A percentile compares a stretch with the other conserved stretches of the same genome.
Conservation (phyloP, 2,113 vertebrate genomes). For the Ardeotis arabs region DNA sequence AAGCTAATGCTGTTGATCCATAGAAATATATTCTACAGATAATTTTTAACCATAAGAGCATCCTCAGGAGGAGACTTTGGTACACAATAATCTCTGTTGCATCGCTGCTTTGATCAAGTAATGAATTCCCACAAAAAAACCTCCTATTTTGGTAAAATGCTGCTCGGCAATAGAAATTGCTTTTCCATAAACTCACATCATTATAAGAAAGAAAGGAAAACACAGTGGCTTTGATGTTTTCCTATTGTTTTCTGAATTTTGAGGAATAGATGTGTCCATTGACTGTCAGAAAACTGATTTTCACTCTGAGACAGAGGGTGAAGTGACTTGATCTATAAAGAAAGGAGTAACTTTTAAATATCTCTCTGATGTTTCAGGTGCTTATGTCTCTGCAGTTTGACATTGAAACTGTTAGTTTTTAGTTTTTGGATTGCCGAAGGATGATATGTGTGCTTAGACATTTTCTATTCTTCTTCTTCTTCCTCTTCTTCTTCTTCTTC, state of each 20-base stretch:
- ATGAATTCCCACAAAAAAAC: neutral
- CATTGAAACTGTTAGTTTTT: neutral
- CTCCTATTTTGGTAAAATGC: neutral
- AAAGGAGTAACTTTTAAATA: neutral
- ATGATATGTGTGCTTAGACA: neutral
- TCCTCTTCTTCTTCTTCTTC: too few relatives aligned
- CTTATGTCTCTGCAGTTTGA: neutral
- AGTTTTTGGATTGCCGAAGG: neutral
- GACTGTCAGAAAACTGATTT: neutral
- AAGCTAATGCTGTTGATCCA: neutral
- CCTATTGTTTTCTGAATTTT: slow-evolving; percentile 35
- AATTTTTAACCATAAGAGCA: neutral
- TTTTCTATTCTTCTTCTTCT: neutral
- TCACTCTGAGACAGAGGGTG: neutral
- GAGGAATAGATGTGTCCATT: neutral
- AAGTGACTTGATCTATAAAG: neutral
- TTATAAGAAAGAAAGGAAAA: neutral
- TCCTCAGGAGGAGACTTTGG: neutral
- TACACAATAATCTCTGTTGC: neutral
- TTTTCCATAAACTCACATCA: neutral
- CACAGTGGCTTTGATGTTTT: slow-evolving; percentile 30
- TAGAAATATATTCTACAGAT: neutral
- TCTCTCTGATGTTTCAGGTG: neutral
- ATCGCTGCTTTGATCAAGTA: neutral
- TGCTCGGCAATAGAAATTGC: neutral